Evolutionary conservation across 1,140 invertebrate species (phyloP).

Genomic region (Stegodyphus dumicola): DNA sequence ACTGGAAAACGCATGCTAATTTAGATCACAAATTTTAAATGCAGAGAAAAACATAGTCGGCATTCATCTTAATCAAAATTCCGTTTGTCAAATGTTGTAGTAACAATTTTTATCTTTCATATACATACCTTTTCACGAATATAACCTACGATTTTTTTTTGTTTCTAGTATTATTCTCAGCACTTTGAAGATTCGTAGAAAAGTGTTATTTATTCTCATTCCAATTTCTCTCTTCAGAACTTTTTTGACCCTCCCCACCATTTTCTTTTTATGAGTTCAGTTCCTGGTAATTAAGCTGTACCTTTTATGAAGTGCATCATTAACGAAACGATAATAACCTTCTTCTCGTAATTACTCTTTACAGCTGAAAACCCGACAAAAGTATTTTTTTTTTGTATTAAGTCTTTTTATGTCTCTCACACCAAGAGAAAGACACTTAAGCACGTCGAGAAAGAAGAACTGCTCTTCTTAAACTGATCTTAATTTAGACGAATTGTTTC

Average conservation of each 20-base stretch:
- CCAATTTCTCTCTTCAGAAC: conserved; percentile 42
- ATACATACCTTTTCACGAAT: conserved; percentile 16
- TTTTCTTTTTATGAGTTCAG: conserved; percentile 39
- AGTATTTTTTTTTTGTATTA: conserved; percentile 27
- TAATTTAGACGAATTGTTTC: conserved; percentile 49
- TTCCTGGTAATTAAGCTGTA: conserved; percentile 48
- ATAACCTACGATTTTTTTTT: conserved; percentile 30
- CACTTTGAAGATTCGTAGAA: conserved; percentile 50
- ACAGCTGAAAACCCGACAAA: conserved; percentile 54
- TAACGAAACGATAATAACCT: conserved; percentile 51
- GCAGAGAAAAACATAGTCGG: not conserved
- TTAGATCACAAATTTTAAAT: too few species aligned
- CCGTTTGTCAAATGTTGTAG: conserved; percentile 38
- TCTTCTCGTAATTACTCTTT: conserved; percentile 54
- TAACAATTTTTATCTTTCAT: conserved; percentile 40
- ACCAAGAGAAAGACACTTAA: conserved; percentile 30
- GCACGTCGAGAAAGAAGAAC: conserved; percentile 14
- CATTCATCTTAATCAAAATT: conserved; percentile 51
- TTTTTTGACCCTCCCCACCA: conserved; percentile 28
- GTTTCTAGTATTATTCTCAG: conserved; percentile 5
- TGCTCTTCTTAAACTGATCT: conserved; percentile 50
- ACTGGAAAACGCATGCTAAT: too few species aligned
- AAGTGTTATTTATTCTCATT: conserved; percentile 56
- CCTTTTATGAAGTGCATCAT: conserved; percentile 48
- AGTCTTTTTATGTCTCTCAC: conserved; percentile 11